Conservation (phyloP, 2,888 invertebrate species). For the Drosophila mayaguana region DNA sequence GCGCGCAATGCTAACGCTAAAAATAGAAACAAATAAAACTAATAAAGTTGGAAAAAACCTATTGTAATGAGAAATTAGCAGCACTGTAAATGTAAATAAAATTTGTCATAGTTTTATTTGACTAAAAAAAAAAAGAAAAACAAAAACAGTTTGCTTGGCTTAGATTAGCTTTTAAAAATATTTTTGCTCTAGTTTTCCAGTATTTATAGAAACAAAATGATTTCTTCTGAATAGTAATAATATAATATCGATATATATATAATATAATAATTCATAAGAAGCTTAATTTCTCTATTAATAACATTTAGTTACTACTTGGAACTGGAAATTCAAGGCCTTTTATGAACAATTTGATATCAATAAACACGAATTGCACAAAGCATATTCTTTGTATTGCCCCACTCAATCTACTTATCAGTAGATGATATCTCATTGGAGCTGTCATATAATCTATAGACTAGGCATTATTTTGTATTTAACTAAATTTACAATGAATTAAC, state of each 20-base stretch:
- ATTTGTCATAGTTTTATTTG: neutral
- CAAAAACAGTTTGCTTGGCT: neutral
- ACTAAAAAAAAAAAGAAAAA: neutral
- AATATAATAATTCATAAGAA: no score
- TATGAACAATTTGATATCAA: neutral
- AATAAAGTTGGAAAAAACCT: constrained; percentile 7
- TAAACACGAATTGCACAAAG: neutral
- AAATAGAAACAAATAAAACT: constrained; percentile 1
- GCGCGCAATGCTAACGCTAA: neutral
- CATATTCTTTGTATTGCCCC: constrained; percentile 1
- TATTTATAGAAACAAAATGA: no score
- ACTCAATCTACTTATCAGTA: no score
- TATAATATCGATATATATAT: no score
- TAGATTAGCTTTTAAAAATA: neutral
- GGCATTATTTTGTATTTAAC: neutral
- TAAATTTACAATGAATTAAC: constrained; percentile 8
- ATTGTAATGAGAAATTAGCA: neutral
- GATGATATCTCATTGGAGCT: neutral
- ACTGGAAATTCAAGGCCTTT: neutral
- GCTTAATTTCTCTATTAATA: neutral
- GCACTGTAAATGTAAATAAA: constrained; percentile 1
- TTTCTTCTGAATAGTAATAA: no score
- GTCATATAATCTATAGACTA: constrained; percentile 9
- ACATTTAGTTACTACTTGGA: neutral
- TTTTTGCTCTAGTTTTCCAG: neutral